Percentiles rank a stretch among this genome's conserved stretches.
phyloP scores from a whole-genome alignment of 2,113 vertebrate genomes.

The Cyphotilapia sp. region DNA sequence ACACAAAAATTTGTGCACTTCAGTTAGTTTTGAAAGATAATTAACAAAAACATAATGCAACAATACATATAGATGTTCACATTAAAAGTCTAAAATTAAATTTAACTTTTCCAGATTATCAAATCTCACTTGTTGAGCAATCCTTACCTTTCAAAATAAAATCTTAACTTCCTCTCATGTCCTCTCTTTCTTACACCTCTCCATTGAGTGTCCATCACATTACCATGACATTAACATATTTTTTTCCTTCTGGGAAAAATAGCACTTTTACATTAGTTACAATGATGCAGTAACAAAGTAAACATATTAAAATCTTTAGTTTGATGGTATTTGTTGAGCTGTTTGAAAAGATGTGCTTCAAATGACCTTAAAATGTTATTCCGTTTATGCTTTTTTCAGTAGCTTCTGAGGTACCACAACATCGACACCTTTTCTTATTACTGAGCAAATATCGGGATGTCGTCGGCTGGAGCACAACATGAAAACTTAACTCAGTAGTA shows the following conservation, averaged over 20 bases:
- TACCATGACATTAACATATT: background rate
- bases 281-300: background rate
- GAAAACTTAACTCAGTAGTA: background rate
- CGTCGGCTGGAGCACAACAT: background rate
- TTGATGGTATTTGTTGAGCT: background rate
- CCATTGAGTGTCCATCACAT: background rate
- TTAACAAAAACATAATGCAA: background rate
- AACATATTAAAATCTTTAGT: background rate
- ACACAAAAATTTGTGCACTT: accelerated
- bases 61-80: accelerated
- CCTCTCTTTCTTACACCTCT: background rate
- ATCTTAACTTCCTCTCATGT: background rate
- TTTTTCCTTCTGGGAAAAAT: accelerated
- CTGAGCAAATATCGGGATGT: background rate
- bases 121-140: background rate
- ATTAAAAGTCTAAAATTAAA: background rate
- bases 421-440: background rate
- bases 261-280: background rate
- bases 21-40: background rate
- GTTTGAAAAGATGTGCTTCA: background rate
- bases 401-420: background rate
- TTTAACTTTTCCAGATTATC: accelerated
- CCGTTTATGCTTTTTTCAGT: accelerated
- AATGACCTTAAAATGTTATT: background rate
- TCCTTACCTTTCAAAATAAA: background rate